Conservation (phyloP, 2,888 invertebrate genomes). For the Dermolepida albohirtum region DNA sequence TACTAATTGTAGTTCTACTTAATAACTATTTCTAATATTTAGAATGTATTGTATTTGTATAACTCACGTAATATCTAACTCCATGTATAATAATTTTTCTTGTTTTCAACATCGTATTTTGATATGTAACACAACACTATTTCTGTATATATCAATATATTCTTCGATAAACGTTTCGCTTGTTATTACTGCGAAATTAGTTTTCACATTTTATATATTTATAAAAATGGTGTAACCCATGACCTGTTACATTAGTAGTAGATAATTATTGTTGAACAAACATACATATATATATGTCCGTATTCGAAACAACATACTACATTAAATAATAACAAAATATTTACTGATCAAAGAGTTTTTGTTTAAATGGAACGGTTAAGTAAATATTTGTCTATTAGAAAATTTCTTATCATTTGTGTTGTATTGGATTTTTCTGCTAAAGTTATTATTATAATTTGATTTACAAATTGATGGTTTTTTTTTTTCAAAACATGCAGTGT, state of each 20-base stretch:
- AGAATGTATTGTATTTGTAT: neutral
- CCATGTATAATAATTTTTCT: constrained; percentile 10
- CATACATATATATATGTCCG: no score
- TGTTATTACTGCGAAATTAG: constrained; percentile 18
- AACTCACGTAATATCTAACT: constrained; percentile 33
- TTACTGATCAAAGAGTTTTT: neutral
- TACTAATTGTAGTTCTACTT: no score
- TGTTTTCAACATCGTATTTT: constrained; percentile 28
- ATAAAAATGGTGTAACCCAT: constrained; percentile 20
- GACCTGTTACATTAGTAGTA: constrained; percentile 24
- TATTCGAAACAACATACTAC: neutral
- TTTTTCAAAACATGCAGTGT: no score
- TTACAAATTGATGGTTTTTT: no score
- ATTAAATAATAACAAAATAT: constrained; percentile 12
- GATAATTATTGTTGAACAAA: constrained; percentile 29
- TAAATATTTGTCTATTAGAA: neutral
- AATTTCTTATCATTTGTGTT: no score
- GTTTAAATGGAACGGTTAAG: neutral
- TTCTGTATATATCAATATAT: constrained; percentile 1
- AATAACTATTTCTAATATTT: no score
- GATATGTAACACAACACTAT: no score
- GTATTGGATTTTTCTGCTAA: no score
- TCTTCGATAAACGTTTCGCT: constrained; percentile 1
- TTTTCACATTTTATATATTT: constrained; percentile 19
- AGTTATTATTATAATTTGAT: no score